Evolutionary conservation across 2,888 invertebrate genomes (phyloP), one percentile per base, ranked within the genome.

Genomic region (Drosophila basisetae): DNA sequence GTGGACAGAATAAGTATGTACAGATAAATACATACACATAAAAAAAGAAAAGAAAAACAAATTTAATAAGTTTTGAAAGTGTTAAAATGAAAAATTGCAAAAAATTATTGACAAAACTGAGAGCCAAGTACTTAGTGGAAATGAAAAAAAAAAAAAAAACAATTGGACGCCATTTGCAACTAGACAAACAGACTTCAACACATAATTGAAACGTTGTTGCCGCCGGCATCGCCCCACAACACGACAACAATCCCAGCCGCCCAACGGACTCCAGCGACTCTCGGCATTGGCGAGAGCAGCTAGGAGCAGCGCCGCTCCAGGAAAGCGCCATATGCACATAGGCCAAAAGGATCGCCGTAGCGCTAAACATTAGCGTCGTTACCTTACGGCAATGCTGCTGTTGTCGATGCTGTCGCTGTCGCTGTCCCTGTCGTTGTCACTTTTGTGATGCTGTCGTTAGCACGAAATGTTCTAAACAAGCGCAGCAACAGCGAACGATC

Each of bases 401-500:
- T 22, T 53, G 25, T 4, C 13, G 52, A 5, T n/a, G 30, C 4
- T 49, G 30, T 7, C 18, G 30, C 2, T 31, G 35, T 4, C 28
- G 52, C 3, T 50, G 30, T 6, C 16, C 18, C 2, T 28, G 31
- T 2, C 25, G 50, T 5, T 61, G 61, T 7, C 33, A 64, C 50
- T 43, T 71, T 16, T 39, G 60, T 22, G 35, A 50, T 56, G 70
- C 59, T 55, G n/a, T 68, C 73, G 59, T 64, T 68, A 41, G 59
- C 82, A 25, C 76, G 77, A 65, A 90, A 91, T 49, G 88, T 80
- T 35, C 75, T 69, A 30, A 91, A 93, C 75, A 93, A 91, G 59
- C 93, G 87, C 73, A 93, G 62, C 53, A 93, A 37, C 58, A 93
- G 58, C n/a, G 93, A 90, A 30, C 89, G 88, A 67, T 91, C 91